These are phyloP conservation scores for Chaenodraco wilsoni DNA, from an alignment of 2,797 vertebrate genomes.

Conservation along the genomic window DNA sequence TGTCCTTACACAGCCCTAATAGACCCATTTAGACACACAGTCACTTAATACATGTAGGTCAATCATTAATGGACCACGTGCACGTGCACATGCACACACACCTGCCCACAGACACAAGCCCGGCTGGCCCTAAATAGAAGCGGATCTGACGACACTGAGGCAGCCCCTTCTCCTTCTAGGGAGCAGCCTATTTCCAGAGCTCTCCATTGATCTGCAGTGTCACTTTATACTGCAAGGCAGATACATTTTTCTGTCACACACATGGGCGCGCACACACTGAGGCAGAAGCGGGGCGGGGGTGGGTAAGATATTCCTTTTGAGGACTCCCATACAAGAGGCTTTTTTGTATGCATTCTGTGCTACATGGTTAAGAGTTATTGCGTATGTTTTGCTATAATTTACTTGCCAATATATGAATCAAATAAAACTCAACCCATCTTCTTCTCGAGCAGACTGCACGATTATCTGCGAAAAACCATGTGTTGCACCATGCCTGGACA, in stretches of 20 bases:
- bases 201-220: conserved; percentile 78
- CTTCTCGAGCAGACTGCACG: not conserved
- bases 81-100: conserved; percentile 16
- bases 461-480: conserved; percentile 17
- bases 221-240: conserved; percentile 61
- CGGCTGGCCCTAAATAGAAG: conserved; percentile 69
- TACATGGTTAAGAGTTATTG: not conserved
- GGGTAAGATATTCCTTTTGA: conserved; percentile 2
- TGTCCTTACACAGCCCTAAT: conserved; percentile 60
- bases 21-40: conserved; percentile 67
- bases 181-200: conserved; percentile 78
- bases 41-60: conserved; percentile 77
- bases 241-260: conserved; percentile 66
- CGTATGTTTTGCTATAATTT: not conserved
- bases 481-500: conserved; percentile 11
- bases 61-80: conserved; percentile 72
- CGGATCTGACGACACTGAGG: conserved; percentile 72
- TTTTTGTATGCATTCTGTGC: not conserved
- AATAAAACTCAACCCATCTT: conserved; percentile 4
- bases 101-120: conserved; percentile 24
- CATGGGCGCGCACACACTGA: not conserved
- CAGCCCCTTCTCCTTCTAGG: conserved; percentile 77
- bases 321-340: conserved; percentile 21
- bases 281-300: not conserved
- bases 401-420: not conserved